Base-by-base conservation (phyloP, 1,140 invertebrate genomes). In the Ceratosolen solmsi region DNA sequence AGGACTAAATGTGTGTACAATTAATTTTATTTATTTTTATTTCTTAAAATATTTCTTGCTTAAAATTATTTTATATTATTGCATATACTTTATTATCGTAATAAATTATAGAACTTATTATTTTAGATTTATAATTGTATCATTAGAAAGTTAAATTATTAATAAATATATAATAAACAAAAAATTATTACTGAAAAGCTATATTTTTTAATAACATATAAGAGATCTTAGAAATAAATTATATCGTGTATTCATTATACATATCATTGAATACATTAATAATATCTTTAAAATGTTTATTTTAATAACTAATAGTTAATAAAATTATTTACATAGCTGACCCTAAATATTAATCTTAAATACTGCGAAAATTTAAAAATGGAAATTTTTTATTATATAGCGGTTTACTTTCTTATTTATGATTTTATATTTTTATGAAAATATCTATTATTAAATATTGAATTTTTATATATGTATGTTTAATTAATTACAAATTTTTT, bases 51-150 rank as follows among this genome's bases (percentile, higher is more conserved):
- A 68, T 38, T 68, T n/a, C 38, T 13, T 38, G 7, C n/a, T 63
- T 13, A 9, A 8, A 15, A 36, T 38, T 58, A 7, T 56, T 20
- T 63, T 49, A 0, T n/a, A 33, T 0, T 46, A n/a, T 36, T 3
- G 38, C 20, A 70, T n/a, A 68, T n/a, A 65, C 1, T 9, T 51
- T 27, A 41, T 51, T 38, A n/a, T 71, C 33, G 71, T 2, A 58
- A 22, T 46, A 73, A 27, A n/a, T n/a, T n/a, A n/a, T n/a, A n/a
- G n/a, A n/a, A n/a, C 71, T 80, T 27, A 74, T 30, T 38, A 71
- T 0, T 58, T 68, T 77, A 11, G 17, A 7, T 11, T 27, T 17
- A 36, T 27, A 9, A 38, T 63, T 63, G n/a, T n/a, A 63, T 63
- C 51, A 54, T 11, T 54, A 20, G 3, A 54, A 15, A 2, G 3